Base-by-base conservation (phyloP, 37 sponge, comb jelly and placozoan genomes). In the Lycopodina hypogea region DNA sequence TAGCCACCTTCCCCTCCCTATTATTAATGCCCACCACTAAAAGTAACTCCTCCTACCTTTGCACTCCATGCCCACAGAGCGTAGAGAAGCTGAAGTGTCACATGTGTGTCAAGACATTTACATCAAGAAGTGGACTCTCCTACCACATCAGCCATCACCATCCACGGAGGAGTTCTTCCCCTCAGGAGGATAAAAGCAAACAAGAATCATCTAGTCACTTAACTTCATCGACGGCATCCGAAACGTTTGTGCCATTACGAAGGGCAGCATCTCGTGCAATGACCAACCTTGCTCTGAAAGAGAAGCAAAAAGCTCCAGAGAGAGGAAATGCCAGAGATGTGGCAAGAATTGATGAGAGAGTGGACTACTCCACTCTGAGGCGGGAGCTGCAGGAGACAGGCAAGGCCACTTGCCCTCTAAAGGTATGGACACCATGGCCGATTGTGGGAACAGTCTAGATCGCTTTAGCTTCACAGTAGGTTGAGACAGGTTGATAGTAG, bases 81-180 rank as follows among this genome's bases (percentile, higher is more conserved):
- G 1, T 28, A 32, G 61, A 60, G 4, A 24, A 18, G 59, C 18
- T 65, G 17, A 32, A 35, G 24, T 90, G 90, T 73, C 56, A 77
- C 18, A 18, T 64, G 18, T 90, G 90, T 59, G 86, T 42, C 38
- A 85, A 86, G 72, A 18, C 23, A 17, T 90, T 82, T 78, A 73
- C 74, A 0, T 74, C 86, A 34, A 53, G 77, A 45, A 45, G 68
- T 33, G 90, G 90, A 0, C 79, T 90, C 14, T 67, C 32, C 34
- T 90, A 90, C 53, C 90, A 90, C 83, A 32, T 86, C 53, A 81
- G 48, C 48, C 48, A 45, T 45, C 21, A 32, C 57, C 0, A 36
- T 23, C 1, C 88, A 86, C 57, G 42, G 9, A 42, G 17, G 42
- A 41, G 39, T 45, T 23, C 1, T 15, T 4, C 42, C 70, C 35